Base-by-base conservation (phyloP, 2,797 vertebrate genomes). In the Eulemur mongoz region DNA sequence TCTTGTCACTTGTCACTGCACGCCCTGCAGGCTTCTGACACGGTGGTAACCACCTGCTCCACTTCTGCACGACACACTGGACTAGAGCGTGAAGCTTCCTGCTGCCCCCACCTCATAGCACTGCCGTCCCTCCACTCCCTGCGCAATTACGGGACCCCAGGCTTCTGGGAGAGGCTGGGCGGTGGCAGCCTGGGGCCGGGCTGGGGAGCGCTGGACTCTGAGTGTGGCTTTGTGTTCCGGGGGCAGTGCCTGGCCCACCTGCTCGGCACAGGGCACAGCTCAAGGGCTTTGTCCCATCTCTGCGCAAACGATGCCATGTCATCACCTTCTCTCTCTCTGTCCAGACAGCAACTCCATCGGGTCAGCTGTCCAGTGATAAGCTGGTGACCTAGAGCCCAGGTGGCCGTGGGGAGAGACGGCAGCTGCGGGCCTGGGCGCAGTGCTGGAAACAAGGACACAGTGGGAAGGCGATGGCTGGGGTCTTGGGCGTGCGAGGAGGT, bases 41-140 rank as follows among this genome's bases (percentile, higher is more conserved):
- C 0, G 57, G 59, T 30, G 12, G 59, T 13, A 27, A 61, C 59
- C 2, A 11, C 25, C 4, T 27, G 59, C 25, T 61, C 59, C 25
- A 5, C 5, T 3, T 13, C 11, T 30, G 27, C 27, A 2, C 32
- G 63, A 38, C 57, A 32, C 45, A 6, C 32, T 32, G n/a, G 43
- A 25, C 35, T 4, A 22, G 7, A 22, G 7, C 32, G 18, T 5
- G 5, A 35, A 27, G 48, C 22, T 14, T 15, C 30, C 27, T 7
- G 1, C n/a, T 10, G 10, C 43, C n/a, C 69, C 18, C 12, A 23
- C 5, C 1, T 2, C 9, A 14, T 18, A 9, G 2, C 40, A 22
- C 2, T 7, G 23, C 17, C 4, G 22, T 10, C 13, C 35, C 17
- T 17, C 65, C 69, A 48, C 32, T 35, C 15, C 23, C 38, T 2